phyloP scores from a whole-genome alignment of 2,888 invertebrate genomes.

The Leptinotarsa tumamoca region DNA sequence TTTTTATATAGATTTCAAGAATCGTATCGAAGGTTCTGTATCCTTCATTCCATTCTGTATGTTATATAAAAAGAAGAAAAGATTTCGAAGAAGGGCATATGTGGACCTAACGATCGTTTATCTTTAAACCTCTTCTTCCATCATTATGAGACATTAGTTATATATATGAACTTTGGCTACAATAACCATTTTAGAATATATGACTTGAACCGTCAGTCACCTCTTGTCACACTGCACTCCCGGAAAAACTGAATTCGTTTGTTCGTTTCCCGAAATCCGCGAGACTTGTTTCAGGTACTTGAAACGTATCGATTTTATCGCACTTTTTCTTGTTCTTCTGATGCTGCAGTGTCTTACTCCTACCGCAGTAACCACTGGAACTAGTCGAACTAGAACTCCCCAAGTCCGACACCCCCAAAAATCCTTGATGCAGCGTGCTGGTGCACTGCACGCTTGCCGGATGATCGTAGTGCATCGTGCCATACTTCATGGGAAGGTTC shows the following conservation, averaged over 20 bases:
- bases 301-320: constrained; percentile 65
- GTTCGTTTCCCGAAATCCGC: constrained; percentile 59
- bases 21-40: no score
- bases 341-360: constrained; percentile 65
- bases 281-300: constrained; percentile 61
- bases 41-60: no score
- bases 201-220: not conserved
- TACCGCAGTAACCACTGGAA: constrained; percentile 61
- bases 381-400: constrained; percentile 64
- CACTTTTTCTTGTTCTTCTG: constrained; percentile 60
- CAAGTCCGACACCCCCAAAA: constrained; percentile 63
- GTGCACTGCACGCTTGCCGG: constrained; percentile 41
- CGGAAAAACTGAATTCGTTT: constrained; percentile 61
- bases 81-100: not conserved
- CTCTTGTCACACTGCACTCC: constrained; percentile 63
- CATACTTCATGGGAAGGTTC: constrained; percentile 56
- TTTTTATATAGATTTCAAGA: no score
- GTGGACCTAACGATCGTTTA: not conserved
- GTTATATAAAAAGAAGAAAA: not conserved
- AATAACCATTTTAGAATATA: constrained; percentile 5
- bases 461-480: constrained; percentile 57
- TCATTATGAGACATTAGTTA: constrained; percentile 29
- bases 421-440: constrained; percentile 64
- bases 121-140: not conserved
- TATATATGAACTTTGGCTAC: constrained; percentile 11